Evolutionary conservation across 2,888 invertebrate species (phyloP).

Genomic region (Mantis religiosa): DNA sequence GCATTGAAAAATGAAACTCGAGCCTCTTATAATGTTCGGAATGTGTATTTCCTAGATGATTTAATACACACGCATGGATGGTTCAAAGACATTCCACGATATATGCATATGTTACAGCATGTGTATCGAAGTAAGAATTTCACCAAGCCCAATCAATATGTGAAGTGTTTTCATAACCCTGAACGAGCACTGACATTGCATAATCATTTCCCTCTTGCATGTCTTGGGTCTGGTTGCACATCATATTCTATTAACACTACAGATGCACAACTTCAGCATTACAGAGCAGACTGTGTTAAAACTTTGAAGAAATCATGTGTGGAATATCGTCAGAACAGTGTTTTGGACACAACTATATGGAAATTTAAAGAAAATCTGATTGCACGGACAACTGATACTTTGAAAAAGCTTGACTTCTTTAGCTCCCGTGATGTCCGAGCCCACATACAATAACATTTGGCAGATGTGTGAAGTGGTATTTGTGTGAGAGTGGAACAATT

Average conservation of each 20-base stretch:
- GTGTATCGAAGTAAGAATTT: slow-evolving; percentile 86
- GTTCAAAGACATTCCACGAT: slow-evolving; percentile 75
- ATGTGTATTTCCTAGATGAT: slow-evolving; percentile 89
- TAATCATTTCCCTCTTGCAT: slow-evolving; percentile 89
- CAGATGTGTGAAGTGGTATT: background rate
- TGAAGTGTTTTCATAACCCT: slow-evolving; percentile 91
- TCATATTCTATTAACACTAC: slow-evolving; percentile 77
- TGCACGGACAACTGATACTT: slow-evolving; percentile 62
- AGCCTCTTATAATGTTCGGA: slow-evolving; percentile 82
- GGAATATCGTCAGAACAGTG: slow-evolving; percentile 75
- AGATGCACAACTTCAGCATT: slow-evolving; percentile 88
- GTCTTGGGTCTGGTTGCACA: slow-evolving; percentile 68
- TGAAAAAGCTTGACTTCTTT: slow-evolving; percentile 70
- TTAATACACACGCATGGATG: slow-evolving; percentile 74
- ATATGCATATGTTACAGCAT: slow-evolving; percentile 92
- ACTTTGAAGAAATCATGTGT: slow-evolving; percentile 79
- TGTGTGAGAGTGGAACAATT: background rate
- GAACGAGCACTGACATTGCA: slow-evolving; percentile 83
- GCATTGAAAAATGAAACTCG: slow-evolving; percentile 63
- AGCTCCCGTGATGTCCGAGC: slow-evolving; percentile 23
- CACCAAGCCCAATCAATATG: slow-evolving; percentile 88
- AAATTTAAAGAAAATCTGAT: slow-evolving; percentile 76
- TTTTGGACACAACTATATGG: slow-evolving; percentile 84
- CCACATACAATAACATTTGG: background rate
- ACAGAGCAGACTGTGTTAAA: slow-evolving; percentile 87